Evolutionary conservation across 37 sponge, comb jelly and placozoan species (phyloP), one percentile per base, ranked within the genome.

Genomic region (Crambe crambe): DNA sequence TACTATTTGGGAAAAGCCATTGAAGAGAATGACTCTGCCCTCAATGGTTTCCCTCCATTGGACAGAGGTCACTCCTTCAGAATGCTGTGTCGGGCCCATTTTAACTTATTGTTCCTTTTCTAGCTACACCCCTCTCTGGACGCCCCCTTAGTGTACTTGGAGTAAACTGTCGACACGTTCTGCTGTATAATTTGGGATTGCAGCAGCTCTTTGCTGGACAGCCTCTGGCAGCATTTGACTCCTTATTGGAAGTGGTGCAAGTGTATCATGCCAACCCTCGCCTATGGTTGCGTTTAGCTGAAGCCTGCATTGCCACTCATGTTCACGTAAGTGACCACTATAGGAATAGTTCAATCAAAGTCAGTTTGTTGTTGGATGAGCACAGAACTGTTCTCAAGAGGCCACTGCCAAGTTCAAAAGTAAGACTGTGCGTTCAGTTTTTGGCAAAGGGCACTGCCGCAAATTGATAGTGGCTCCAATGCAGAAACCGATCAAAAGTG

Each of bases 241-340:
- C 87, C n/a, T 88, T 98, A 41, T 69, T 96, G 73, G 89, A 91
- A 59, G 92, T 91, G 10, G 94, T 91, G 6, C 94, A 93, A 37
- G 99, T 93, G 44, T 96, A 80, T 86, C 90, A 93, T 71, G 72
- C 92, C 35, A 95, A 96, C 68, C 96, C 99, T 21, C 86, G 86
- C 17, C 83, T 96, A 42, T 98, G 99, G 99, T 86, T 96, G 25
- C 72, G 96, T 30, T 78, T 98, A 26, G 99, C 99, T 38, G 99
- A 98, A 84, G 81, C 94, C 21, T 96, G 92, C 64, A 86, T 97
- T 59, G 91, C 95, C 31, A 63, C 93, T 21, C 80, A 93, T 34
- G 67, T 76, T 40, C 73, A 84, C 75, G 93, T 93, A 42, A 61
- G 71, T 21, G 30, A 26, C 36, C 6, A 26, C 3, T 17, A 37